Percentiles rank a stretch among this genome's conserved stretches.
These are phyloP conservation scores for Scaptodrosophila lebanonensis DNA, from an alignment of 1,140 invertebrate genomes.

Conservation along the genomic window DNA sequence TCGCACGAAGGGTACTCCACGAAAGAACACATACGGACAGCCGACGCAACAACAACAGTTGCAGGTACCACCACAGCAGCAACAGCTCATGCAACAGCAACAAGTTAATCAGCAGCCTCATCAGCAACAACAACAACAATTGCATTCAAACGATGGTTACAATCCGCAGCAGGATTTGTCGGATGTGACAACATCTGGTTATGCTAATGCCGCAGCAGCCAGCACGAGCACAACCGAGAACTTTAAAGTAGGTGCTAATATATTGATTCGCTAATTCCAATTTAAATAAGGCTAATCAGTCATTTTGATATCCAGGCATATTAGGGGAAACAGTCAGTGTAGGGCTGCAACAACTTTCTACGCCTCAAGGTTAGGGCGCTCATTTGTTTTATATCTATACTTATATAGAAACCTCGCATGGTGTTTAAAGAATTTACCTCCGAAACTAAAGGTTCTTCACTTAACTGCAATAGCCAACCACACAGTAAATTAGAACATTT, in stretches of 20 bases:
- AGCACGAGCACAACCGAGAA: conserved; percentile 47
- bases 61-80: conserved; percentile 16
- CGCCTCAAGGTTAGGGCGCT: too few relatives aligned
- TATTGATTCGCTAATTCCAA: too few relatives aligned
- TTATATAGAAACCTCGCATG: too few relatives aligned
- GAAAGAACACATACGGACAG: conserved; percentile 62
- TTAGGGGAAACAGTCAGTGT: too few relatives aligned
- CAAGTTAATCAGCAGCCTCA: conserved; percentile 33
- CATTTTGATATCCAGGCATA: too few relatives aligned
- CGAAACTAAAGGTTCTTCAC: too few relatives aligned
- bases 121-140: conserved; percentile 39
- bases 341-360: too few relatives aligned
- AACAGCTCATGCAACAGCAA: conserved; percentile 28
- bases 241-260: conserved; percentile 56
- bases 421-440: too few relatives aligned
- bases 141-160: conserved; percentile 43
- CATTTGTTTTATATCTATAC: too few relatives aligned
- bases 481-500: too few relatives aligned
- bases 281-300: too few relatives aligned
- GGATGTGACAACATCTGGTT: conserved; percentile 45
- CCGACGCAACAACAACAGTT: conserved; percentile 34
- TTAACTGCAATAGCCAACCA: too few relatives aligned
- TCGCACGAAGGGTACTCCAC: conserved; percentile 65
- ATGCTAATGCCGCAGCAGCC: conserved; percentile 41
- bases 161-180: conserved; percentile 67